Evolutionary conservation across 2,797 vertebrate species (phyloP).

Genomic region (Leptodactylus fallax): DNA sequence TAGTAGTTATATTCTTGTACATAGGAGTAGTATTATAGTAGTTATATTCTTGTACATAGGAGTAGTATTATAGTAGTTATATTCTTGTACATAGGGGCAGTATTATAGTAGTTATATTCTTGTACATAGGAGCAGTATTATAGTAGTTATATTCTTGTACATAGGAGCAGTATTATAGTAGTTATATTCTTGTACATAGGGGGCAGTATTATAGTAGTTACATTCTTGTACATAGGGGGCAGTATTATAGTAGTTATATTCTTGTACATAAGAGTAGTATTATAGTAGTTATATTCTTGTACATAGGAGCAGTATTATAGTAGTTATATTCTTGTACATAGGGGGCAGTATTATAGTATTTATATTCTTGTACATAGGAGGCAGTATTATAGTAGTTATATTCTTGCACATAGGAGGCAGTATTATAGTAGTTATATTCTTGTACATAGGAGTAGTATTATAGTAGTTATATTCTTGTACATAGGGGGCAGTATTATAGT

Average conservation of each 20-base stretch:
- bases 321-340: too few relatives aligned
- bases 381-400: too few relatives aligned
- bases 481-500: neutral
- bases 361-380: too few relatives aligned
- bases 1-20: neutral
- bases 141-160: slow-evolving; percentile 11
- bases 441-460: neutral
- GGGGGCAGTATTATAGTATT: too few relatives aligned
- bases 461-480: too few relatives aligned
- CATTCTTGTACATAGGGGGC: neutral
- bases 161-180: neutral
- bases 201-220: slow-evolving; percentile 12
- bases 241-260: slow-evolving; percentile 18
- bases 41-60: slow-evolving; percentile 3
- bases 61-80: slow-evolving; percentile 11
- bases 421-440: neutral
- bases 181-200: slow-evolving; percentile 6
- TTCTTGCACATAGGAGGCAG: too few relatives aligned
- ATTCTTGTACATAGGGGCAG: too few relatives aligned
- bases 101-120: too few relatives aligned
- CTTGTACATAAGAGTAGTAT: neutral
- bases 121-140: neutral
- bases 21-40: neutral
- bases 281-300: slow-evolving; percentile 4
- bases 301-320: neutral